Percentiles rank a stretch among this genome's conserved stretches.
Evolutionary conservation across 2,888 invertebrate species (phyloP).

Genomic region (Spodoptera exigua): DNA sequence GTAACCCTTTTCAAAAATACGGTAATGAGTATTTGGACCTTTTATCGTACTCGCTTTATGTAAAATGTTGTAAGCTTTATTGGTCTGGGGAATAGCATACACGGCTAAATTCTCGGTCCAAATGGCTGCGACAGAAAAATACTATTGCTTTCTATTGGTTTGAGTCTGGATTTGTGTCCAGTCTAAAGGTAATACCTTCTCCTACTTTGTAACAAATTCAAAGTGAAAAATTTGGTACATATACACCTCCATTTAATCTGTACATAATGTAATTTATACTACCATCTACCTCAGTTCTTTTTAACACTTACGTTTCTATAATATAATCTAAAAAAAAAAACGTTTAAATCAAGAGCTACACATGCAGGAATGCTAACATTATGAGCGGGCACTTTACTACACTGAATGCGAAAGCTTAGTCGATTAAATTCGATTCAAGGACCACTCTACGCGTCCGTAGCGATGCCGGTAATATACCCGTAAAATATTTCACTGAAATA

Average conservation of each 20-base stretch:
- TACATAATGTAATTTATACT: too few species aligned
- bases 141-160: too few species aligned
- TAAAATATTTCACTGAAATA: slow-evolving; percentile 63
- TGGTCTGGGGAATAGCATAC: too few species aligned
- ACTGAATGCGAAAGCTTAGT: slow-evolving; percentile 63
- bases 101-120: slow-evolving; percentile 6
- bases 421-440: slow-evolving; percentile 65
- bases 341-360: slow-evolving; percentile 20
- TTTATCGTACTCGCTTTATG: slow-evolving; percentile 14
- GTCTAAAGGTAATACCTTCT: too few species aligned
- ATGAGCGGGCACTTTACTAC: slow-evolving; percentile 56
- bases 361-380: slow-evolving; percentile 32
- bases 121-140: too few species aligned
- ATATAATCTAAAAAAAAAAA: slow-evolving; percentile 16
- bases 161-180: too few species aligned
- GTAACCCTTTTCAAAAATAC: slow-evolving; percentile 37
- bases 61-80: slow-evolving; percentile 11
- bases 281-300: too few species aligned
- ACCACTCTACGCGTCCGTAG: slow-evolving; percentile 56
- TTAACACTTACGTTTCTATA: background rate
- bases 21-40: slow-evolving; percentile 31
- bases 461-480: slow-evolving; percentile 60
- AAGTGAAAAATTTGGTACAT: too few species aligned
- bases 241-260: too few species aligned
- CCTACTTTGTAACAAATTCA: too few species aligned